These are phyloP conservation scores for Synodontis membranacea DNA, from an alignment of 2,113 vertebrate species.

Conservation along the genomic window DNA sequence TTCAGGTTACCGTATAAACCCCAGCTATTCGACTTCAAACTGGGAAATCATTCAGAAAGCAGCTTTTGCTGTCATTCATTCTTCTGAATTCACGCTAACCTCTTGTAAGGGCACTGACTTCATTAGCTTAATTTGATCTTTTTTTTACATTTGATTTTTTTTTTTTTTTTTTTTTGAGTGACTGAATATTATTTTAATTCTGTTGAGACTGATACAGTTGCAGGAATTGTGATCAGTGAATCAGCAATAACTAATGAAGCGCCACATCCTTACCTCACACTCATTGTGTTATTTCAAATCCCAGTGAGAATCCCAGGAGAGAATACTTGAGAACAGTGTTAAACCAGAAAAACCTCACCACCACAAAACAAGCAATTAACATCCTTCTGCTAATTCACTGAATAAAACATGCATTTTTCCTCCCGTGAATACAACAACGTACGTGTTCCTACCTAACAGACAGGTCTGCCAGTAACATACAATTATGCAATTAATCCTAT, in stretches of 20 bases:
- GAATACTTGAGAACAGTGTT: not conserved
- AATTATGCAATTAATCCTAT: constrained; percentile 31
- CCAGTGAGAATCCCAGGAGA: not conserved
- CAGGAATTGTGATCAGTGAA: not conserved
- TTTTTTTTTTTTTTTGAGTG: too few species aligned
- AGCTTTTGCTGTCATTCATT: not conserved
- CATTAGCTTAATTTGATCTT: not conserved
- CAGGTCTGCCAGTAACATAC: not conserved
- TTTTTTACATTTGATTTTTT: too few species aligned
- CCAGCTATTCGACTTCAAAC: not conserved
- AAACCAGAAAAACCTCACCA: not conserved
- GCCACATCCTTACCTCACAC: not conserved
- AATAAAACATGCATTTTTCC: not conserved
- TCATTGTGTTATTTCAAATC: not conserved
- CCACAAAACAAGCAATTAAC: not conserved
- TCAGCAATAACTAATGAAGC: not conserved
- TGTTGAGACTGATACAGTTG: not conserved
- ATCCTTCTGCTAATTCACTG: not conserved
- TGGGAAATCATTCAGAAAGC: not conserved
- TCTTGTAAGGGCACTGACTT: not conserved
- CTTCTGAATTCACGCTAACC: not conserved
- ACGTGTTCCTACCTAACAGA: not conserved
- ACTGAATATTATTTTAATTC: not conserved
- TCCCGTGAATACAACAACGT: not conserved
- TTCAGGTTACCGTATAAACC: not conserved